A percentile compares a stretch with the other conserved stretches of the same genome.
These are phyloP conservation scores for Eristalis tenax DNA, from an alignment of 2,888 invertebrate genomes.

Conservation along the genomic window DNA sequence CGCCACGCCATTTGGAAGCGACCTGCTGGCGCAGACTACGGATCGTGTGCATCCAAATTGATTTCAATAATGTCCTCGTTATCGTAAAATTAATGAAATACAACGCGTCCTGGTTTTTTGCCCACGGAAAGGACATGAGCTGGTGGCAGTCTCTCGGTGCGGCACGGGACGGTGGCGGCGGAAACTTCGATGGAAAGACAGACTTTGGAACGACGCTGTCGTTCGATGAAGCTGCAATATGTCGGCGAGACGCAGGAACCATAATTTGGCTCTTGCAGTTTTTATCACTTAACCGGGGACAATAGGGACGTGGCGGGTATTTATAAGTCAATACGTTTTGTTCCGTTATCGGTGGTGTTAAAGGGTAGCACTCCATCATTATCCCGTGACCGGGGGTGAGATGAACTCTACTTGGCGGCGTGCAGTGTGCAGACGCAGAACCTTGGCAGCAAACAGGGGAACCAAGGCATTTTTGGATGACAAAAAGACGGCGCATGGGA, in stretches of 20 bases:
- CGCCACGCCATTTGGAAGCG: conserved; percentile 39
- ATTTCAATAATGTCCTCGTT: conserved; percentile 70
- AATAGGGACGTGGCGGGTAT: conserved; percentile 22
- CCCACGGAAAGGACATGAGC: background rate
- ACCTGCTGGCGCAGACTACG: conserved; percentile 18
- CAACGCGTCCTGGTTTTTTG: conserved; percentile 52
- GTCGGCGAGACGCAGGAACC: conserved; percentile 23
- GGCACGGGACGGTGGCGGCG: background rate
- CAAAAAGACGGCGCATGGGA: too few species aligned
- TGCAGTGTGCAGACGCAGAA: background rate
- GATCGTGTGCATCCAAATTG: conserved; percentile 56
- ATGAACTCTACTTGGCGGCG: background rate
- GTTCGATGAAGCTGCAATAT: conserved; percentile 8
- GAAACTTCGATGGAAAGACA: background rate
- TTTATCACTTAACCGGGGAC: conserved; percentile 49
- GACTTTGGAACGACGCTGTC: conserved; percentile 26
- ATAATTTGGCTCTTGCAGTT: conserved; percentile 62
- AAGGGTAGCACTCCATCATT: conserved; percentile 1
- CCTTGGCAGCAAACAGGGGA: background rate
- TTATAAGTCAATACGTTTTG: conserved; percentile 52
- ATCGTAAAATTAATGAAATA: conserved; percentile 69
- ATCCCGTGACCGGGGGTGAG: background rate
- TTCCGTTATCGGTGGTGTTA: conserved; percentile 22
- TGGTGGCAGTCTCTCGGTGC: background rate
- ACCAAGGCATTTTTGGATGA: background rate